These are phyloP conservation scores for Gymnorhina tibicen DNA, from an alignment of 2,113 vertebrate genomes.

Conservation along the genomic window DNA sequence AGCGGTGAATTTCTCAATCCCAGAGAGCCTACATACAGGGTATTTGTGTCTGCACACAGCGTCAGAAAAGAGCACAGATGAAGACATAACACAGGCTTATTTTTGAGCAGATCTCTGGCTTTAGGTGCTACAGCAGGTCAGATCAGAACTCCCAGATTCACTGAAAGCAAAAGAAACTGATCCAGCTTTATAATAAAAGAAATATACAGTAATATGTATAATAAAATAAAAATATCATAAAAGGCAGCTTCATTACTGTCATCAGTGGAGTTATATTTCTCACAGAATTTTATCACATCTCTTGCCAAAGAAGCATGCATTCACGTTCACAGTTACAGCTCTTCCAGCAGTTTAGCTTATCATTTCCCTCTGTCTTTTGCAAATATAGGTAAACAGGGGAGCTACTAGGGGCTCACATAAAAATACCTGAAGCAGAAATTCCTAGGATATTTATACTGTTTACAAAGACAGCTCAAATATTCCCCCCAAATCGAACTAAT, in stretches of 20 bases:
- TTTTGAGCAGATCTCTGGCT: background rate
- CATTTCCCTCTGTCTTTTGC: background rate
- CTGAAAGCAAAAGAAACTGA: background rate
- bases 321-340: background rate
- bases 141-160: background rate
- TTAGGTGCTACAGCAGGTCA: background rate
- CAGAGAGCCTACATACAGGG: background rate
- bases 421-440: background rate
- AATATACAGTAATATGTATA: background rate
- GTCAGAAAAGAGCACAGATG: rapidly evolving
- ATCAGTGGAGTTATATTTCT: background rate
- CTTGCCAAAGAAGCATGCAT: background rate
- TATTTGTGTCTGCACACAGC: rapidly evolving
- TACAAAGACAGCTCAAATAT: background rate
- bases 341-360: background rate
- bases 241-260: background rate
- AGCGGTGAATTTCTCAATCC: background rate
- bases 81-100: background rate
- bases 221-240: background rate
- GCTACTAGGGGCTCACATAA: rapidly evolving
- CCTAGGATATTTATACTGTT: background rate
- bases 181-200: background rate
- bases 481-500: background rate
- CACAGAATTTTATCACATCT: background rate
- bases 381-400: background rate